phyloP scores from a whole-genome alignment of 2,113 vertebrate genomes.

The Silurus asotus region DNA sequence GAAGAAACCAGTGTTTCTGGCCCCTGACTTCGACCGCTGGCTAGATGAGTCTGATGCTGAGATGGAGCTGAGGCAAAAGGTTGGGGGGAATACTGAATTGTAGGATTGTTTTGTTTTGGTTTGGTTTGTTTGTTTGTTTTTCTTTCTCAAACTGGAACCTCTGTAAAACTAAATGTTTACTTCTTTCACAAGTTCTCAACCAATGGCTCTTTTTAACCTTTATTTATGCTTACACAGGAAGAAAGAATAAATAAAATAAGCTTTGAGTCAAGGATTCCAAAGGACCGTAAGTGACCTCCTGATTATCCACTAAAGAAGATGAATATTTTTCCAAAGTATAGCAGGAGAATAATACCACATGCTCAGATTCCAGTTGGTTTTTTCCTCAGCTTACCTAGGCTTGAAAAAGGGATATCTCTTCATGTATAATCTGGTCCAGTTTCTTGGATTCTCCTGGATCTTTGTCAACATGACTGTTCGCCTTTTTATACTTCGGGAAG shows the following conservation, averaged over 20 bases:
- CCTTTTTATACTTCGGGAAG: slow-evolving; percentile 87
- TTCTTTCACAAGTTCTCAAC: not conserved
- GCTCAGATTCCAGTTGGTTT: not conserved
- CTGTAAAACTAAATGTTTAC: slow-evolving; percentile 8
- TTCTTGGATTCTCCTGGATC: slow-evolving; percentile 96
- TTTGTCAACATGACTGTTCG: slow-evolving; percentile 95
- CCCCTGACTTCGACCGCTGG: slow-evolving; percentile 95
- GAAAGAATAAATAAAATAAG: slow-evolving; percentile 83
- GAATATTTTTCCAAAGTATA: not conserved
- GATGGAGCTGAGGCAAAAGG: slow-evolving; percentile 90
- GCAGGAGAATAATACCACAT: not conserved
- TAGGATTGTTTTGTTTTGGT: not conserved
- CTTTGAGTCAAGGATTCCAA: slow-evolving; percentile 78
- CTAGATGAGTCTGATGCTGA: slow-evolving; percentile 95
- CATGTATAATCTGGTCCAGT: slow-evolving; percentile 94
- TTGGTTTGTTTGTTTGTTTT: no score
- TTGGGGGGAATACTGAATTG: slow-evolving; percentile 48
- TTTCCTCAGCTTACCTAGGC: slow-evolving; percentile 68
- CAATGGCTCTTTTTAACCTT: not conserved
- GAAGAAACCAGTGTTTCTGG: slow-evolving; percentile 86
- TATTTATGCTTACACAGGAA: slow-evolving; percentile 77
- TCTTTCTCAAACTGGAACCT: not conserved
- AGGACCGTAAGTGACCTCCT: slow-evolving; percentile 79
- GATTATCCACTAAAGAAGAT: not conserved
- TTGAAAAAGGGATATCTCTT: slow-evolving; percentile 86